Conservation (phyloP, 1,140 invertebrate species). For the Capitella teleta region DNA sequence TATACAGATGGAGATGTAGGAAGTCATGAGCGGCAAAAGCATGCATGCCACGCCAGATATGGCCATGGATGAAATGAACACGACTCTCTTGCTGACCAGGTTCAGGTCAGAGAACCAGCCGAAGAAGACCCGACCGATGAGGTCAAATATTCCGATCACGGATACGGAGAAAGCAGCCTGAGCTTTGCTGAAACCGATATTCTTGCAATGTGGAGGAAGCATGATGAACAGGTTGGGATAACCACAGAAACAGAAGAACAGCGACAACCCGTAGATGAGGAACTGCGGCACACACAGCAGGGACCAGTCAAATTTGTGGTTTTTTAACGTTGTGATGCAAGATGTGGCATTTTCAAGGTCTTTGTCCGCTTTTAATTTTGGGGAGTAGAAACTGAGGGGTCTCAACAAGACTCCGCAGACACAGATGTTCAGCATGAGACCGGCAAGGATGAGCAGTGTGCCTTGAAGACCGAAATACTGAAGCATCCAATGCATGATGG, state of each 20-base stretch:
- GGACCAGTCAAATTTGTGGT: background rate
- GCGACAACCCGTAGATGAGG: slow-evolving; percentile 1
- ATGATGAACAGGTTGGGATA: slow-evolving; percentile 2
- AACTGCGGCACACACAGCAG: slow-evolving; percentile 2
- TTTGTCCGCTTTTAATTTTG: background rate
- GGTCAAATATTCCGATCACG: slow-evolving; percentile 5
- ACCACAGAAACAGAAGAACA: slow-evolving; percentile 1
- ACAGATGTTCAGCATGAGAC: slow-evolving; percentile 62
- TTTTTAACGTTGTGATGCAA: background rate
- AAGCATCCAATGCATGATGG: slow-evolving; percentile 5
- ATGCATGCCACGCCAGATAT: background rate
- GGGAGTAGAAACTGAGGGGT: slow-evolving; percentile 41
- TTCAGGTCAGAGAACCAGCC: slow-evolving; percentile 4
- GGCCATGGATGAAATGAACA: background rate
- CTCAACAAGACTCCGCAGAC: slow-evolving; percentile 68
- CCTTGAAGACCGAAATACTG: slow-evolving; percentile 34
- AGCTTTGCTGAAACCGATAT: background rate
- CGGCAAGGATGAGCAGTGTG: slow-evolving; percentile 69
- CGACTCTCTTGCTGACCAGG: slow-evolving; percentile 2
- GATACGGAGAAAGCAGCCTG: background rate
- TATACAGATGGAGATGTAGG: background rate
- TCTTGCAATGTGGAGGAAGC: background rate
- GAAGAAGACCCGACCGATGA: slow-evolving; percentile 2
- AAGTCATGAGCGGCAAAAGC: background rate
- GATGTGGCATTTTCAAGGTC: background rate